Base-by-base conservation (phyloP, 2,797 vertebrate species). In the Neoniphon sammara region DNA sequence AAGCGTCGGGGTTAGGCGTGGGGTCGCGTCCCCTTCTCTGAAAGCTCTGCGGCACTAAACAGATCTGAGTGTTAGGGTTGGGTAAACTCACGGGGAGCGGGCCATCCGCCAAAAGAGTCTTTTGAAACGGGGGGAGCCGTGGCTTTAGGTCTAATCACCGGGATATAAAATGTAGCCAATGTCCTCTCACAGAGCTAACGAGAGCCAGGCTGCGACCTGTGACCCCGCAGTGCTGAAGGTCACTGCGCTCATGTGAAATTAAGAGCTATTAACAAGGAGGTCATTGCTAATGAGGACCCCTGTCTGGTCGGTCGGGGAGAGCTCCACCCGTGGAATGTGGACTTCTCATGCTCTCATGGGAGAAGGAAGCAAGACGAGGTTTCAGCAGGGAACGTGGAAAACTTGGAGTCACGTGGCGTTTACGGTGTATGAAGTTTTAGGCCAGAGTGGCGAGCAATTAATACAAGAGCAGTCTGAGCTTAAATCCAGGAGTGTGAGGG, bases 251-350 rank as follows among this genome's bases (percentile, higher is more conserved):
- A 90, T 90, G 91, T 92, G 91, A 93, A 91, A 91, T 92, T 91
- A 91, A 91, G 85, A 85, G 82, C 89, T 84, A 88, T 93, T 92
- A 93, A 88, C 66, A 77, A 54, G 59, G 69, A 71, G 89, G 89
- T 87, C 90, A 67, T 60, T 53, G 75, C 91, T 94, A 94, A 94
- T 93, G 92, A 94, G 92, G 84, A 89, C 89, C 85, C 71, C 85
- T 65, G 86, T 87, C 83, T 86, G 82, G 80, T 75, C 21, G 78
- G 85, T 72, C 75, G 42, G 71, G 80, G 70, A 75, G 21, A 61
- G 66, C 77, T 61, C 15, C 23, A 70, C 53, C 73, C 61, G 61
- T 60, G 87, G 90, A 91, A 93, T 91, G 90, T 70, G 57, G 81
- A 75, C 70, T 70, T 66, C 68, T 67, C 66, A 55, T 78, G 84